Percentiles rank a stretch among this genome's conserved stretches.
Conservation (phyloP, 2,888 invertebrate species). For the Andrena chrysosceles region DNA sequence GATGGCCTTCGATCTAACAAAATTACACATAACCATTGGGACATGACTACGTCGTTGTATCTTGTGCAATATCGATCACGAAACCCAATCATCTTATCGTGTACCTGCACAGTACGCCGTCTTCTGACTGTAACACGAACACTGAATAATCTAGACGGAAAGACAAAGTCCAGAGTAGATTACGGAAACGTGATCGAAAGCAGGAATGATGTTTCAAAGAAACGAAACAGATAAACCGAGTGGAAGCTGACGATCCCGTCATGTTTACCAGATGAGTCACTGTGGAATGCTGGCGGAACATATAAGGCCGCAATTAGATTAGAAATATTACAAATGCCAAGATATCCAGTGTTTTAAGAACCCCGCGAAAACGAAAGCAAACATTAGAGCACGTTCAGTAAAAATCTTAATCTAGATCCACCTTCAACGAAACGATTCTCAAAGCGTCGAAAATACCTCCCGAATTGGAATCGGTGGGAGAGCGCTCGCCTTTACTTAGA, state of each 20-base stretch:
- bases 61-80: slow-evolving; percentile 17
- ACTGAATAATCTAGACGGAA: not conserved
- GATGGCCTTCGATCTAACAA: slow-evolving; percentile 18
- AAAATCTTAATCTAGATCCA: too few relatives aligned
- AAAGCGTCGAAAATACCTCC: not conserved
- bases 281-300: not conserved
- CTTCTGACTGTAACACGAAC: not conserved
- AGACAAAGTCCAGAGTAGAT: not conserved
- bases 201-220: not conserved
- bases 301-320: not conserved
- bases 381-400: too few relatives aligned
- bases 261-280: not conserved
- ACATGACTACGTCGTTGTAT: not conserved
- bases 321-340: too few relatives aligned
- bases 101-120: not conserved
- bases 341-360: not conserved
- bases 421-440: not conserved
- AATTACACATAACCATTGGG: slow-evolving; percentile 10
- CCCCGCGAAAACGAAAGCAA: too few relatives aligned
- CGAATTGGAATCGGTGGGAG: too few relatives aligned
- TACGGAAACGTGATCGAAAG: not conserved
- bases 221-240: not conserved
- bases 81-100: slow-evolving; percentile 19
- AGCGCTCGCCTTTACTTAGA: slow-evolving; percentile 27
- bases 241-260: not conserved